Base-by-base conservation (phyloP, 2,888 invertebrate genomes). In the Sphaeridia pumilis region DNA sequence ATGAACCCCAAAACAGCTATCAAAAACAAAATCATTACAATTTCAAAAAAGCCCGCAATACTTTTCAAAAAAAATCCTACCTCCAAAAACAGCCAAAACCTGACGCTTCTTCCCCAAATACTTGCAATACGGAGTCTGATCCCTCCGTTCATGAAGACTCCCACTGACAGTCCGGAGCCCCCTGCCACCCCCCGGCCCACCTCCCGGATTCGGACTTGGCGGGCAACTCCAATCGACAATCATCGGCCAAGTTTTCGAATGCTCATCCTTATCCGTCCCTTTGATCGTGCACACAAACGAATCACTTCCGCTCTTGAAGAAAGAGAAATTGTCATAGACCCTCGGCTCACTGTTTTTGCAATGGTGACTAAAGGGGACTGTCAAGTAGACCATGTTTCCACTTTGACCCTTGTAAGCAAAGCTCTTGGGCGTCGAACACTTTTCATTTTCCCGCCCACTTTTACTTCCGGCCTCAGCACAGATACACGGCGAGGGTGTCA, bases 1-100 rank as follows among this genome's bases (percentile, higher is more conserved):
- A 58, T 21, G 2, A 60, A 56, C 27, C 62, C 58, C 44, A 59
- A 49, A 28, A 57, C 60, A 27, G 59, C 62, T 62, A 31, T 24
- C n/a, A 52, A 21, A 35, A 7, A 25, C 22, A 38, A 24, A 21
- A 4, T 41, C 22, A 31, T 7, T 31, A 31, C 31, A 10, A 10
- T 31, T 14, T 14, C 7, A 10, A 14, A 31, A 31, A 10, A 10
- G 5, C 12, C 38, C 17, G n/a, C n/a, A 31, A 14, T 31, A 31
- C 31, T 31, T 31, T 31, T 14, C 31, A 31, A 10, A 14, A 31
- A 31, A 10, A 10, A 7, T 17, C 38, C 17, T 17, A 38, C 38
- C 38, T 17, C 38, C 38, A 17, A 20, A 14, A 14, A 38, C 38
- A 5, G 38, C 38, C 38, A 38, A 14, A 20, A 38, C 38, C 38